Evolutionary conservation across 2,113 vertebrate genomes (phyloP).

Genomic region (Rhabdomys dilectus): DNA sequence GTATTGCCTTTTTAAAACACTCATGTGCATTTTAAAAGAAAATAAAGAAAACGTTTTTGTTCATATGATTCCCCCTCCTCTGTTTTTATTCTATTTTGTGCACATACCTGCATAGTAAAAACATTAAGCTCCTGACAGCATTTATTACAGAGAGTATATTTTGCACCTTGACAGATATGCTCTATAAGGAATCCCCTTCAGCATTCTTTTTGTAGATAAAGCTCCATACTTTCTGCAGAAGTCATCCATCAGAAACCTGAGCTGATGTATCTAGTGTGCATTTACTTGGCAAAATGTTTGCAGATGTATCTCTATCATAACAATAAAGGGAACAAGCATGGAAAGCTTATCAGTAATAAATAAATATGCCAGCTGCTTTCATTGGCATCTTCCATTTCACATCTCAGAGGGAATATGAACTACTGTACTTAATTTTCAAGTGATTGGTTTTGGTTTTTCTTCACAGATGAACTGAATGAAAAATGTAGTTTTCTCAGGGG

Average conservation of each 20-base stretch:
- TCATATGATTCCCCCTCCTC: not conserved
- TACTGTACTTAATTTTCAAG: constrained; percentile 63
- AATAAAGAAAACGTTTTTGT: not conserved
- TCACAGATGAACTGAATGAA: constrained; percentile 24
- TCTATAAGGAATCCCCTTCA: not conserved
- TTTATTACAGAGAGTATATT: not conserved
- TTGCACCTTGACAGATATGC: not conserved
- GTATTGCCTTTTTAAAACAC: not conserved
- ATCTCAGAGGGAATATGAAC: constrained; percentile 36
- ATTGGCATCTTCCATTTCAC: not conserved
- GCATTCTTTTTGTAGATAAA: not conserved
- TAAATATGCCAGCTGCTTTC: not conserved
- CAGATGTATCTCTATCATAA: constrained; percentile 55
- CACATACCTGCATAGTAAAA: not conserved
- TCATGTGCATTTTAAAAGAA: not conserved
- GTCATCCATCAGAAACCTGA: not conserved
- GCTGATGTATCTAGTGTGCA: constrained; percentile 4
- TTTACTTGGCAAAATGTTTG: constrained; percentile 34
- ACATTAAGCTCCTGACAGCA: not conserved
- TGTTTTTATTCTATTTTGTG: not conserved
- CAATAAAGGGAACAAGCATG: constrained; percentile 40
- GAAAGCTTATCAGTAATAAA: not conserved
- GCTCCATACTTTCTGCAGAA: not conserved
- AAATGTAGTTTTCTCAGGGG: constrained; percentile 46
- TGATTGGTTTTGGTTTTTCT: constrained; percentile 55